Evolutionary conservation across 1,140 invertebrate species (phyloP).

Genomic region (Philotrypesis tridentata): DNA sequence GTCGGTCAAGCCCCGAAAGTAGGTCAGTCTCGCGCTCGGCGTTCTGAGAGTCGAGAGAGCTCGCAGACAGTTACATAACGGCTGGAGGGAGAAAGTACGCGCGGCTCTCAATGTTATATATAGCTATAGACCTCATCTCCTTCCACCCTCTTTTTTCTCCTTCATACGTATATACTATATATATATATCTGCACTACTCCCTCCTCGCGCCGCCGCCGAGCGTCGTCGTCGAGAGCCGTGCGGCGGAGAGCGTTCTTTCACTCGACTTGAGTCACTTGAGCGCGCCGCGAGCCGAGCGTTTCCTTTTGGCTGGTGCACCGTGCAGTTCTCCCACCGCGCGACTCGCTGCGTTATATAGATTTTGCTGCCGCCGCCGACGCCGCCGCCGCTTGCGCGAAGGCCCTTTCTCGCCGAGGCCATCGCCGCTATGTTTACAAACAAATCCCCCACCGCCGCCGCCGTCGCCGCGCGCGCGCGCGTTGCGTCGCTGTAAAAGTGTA

Average conservation of each 20-base stretch:
- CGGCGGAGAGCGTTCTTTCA: too few relatives aligned
- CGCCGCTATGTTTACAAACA: conserved; percentile 41
- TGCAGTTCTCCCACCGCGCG: not conserved
- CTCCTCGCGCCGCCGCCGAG: too few relatives aligned
- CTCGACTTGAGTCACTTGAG: too few relatives aligned
- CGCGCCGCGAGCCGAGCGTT: too few relatives aligned
- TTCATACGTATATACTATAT: too few relatives aligned
- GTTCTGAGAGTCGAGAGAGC: not conserved
- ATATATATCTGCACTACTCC: too few relatives aligned
- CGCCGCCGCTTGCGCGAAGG: not conserved
- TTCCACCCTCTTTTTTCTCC: too few relatives aligned
- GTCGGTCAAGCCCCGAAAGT: conserved; percentile 34
- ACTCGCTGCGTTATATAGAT: too few relatives aligned
- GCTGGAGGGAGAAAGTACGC: conserved; percentile 43
- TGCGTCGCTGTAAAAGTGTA: not conserved
- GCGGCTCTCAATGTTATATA: not conserved
- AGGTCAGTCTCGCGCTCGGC: conserved; percentile 24
- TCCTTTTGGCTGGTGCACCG: not conserved
- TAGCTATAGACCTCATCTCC: not conserved
- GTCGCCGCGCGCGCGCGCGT: not conserved
- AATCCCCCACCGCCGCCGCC: conserved; percentile 7
- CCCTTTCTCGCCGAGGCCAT: conserved; percentile 18
- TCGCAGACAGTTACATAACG: conserved; percentile 44
- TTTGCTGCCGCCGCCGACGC: too few relatives aligned
- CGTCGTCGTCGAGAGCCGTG: too few relatives aligned